phyloP scores from a whole-genome alignment of 1,140 invertebrate species.

The Dolichoris vasculosae region DNA sequence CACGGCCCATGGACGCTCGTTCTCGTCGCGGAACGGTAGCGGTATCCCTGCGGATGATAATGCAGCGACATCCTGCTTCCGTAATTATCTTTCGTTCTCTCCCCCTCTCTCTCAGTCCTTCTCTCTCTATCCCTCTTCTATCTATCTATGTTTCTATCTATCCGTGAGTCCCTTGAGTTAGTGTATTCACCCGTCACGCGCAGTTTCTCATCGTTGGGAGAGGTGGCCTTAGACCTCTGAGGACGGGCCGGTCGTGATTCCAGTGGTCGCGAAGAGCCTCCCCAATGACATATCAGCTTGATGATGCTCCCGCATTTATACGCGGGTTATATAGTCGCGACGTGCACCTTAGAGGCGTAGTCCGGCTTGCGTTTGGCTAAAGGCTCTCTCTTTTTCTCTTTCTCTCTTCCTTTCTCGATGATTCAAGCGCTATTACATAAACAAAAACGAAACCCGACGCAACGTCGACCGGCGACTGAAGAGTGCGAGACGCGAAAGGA shows the following conservation, averaged over 20 bases:
- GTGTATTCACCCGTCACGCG: background rate
- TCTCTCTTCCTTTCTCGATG: conserved; percentile 6
- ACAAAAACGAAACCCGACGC: conserved; percentile 67
- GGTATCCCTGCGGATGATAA: conserved; percentile 68
- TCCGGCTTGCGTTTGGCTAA: background rate
- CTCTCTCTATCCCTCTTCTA: background rate
- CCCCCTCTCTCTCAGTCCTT: conserved; percentile 19
- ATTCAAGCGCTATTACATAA: background rate
- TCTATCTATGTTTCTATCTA: background rate
- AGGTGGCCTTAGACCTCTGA: too few species aligned
- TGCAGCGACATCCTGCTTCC: conserved; percentile 67
- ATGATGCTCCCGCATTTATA: background rate
- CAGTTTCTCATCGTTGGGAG: background rate
- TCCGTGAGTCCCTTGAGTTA: too few species aligned
- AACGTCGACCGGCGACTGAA: conserved; percentile 72
- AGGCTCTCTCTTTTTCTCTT: background rate
- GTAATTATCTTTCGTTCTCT: background rate
- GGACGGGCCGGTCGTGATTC: background rate
- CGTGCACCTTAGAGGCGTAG: conserved; percentile 1
- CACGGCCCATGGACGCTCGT: conserved; percentile 57
- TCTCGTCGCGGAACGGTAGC: conserved; percentile 68
- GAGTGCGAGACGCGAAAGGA: conserved; percentile 15
- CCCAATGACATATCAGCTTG: background rate
- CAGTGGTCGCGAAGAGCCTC: background rate
- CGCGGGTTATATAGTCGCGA: background rate